Conservation (phyloP, 1,140 invertebrate species). For the Heliconius congener region DNA sequence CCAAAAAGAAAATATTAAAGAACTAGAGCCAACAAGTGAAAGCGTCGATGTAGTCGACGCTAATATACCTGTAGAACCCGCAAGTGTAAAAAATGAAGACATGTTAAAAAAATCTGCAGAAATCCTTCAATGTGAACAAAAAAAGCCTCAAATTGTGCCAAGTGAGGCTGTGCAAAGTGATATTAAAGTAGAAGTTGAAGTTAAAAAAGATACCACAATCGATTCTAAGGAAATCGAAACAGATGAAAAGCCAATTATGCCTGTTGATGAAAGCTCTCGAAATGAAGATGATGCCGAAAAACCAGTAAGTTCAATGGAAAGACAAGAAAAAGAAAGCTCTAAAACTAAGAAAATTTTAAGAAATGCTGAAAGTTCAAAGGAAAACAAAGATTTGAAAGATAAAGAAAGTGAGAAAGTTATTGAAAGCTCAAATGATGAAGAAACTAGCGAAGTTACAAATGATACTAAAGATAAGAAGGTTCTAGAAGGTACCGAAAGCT, state of each 20-base stretch:
- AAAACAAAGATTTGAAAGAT: conserved; percentile 22
- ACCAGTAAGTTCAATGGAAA: neutral
- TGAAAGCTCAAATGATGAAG: neutral
- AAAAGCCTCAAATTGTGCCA: neutral
- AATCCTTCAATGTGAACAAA: neutral
- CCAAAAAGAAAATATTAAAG: conserved; percentile 17
- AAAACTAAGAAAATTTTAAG: neutral
- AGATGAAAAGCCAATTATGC: neutral
- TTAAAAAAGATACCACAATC: neutral
- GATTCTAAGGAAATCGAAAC: neutral
- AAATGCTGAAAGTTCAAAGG: conserved; percentile 20
- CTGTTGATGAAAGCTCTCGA: neutral
- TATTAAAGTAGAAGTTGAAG: neutral
- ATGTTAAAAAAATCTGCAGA: neutral
- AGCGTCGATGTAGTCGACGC: neutral
- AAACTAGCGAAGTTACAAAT: neutral
- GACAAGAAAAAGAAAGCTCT: neutral
- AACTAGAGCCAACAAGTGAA: neutral
- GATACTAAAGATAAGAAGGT: neutral
- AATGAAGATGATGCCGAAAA: neutral
- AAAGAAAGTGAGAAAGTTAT: neutral
- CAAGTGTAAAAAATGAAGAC: neutral
- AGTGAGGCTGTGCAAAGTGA: neutral
- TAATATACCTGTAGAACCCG: neutral
- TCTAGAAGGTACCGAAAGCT: neutral